Percentiles rank a stretch among this genome's conserved stretches.
Conservation (phyloP, 2,113 vertebrate genomes). For the Oenanthe oenanthe region DNA sequence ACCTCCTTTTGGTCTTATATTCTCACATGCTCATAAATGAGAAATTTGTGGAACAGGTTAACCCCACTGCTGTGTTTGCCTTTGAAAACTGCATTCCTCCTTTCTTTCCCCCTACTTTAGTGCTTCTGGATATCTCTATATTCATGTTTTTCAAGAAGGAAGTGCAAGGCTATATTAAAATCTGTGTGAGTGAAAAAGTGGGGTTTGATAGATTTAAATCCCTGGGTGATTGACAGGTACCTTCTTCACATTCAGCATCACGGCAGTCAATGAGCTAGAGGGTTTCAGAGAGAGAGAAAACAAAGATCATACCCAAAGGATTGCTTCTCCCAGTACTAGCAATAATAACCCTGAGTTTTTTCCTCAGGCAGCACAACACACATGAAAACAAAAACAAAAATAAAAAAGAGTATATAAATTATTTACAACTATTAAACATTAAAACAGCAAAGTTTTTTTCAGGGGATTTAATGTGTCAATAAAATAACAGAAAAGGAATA, state of each 20-base stretch:
- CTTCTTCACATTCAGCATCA: background rate
- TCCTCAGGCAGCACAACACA: background rate
- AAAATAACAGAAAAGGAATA: background rate
- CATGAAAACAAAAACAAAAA: background rate
- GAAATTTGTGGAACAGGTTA: background rate
- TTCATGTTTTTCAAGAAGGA: background rate
- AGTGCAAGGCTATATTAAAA: background rate
- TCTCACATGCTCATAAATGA: background rate
- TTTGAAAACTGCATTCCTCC: background rate
- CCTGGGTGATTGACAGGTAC: background rate
- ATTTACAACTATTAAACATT: slow-evolving; percentile 30
- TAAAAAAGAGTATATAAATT: background rate
- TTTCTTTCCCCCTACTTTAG: background rate
- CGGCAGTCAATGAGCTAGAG: background rate
- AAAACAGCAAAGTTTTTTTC: background rate
- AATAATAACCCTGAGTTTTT: slow-evolving; percentile 28
- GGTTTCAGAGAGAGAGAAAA: slow-evolving; percentile 20
- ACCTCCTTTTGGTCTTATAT: background rate
- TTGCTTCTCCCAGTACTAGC: background rate
- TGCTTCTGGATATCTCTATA: background rate
- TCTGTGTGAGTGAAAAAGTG: background rate
- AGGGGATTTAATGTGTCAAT: background rate
- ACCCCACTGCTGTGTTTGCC: background rate
- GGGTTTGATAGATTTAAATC: background rate
- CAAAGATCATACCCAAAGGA: slow-evolving; percentile 4